These are phyloP conservation scores for Epizoanthus ramosus DNA, from an alignment of 92 coral and sea anemone species.

Conservation along the genomic window DNA sequence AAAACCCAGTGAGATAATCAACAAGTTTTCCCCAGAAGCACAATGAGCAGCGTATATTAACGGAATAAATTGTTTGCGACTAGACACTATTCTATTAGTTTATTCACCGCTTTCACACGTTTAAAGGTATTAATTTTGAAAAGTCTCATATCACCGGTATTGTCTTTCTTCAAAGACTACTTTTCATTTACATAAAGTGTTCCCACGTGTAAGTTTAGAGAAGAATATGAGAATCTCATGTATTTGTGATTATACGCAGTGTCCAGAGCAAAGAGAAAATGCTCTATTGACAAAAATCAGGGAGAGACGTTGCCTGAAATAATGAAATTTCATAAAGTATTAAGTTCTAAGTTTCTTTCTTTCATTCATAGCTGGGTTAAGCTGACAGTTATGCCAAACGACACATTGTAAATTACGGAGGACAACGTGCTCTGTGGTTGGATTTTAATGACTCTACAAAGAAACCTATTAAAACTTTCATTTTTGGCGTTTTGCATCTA, in stretches of 20 bases:
- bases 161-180: constrained; percentile 45
- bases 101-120: constrained; percentile 56
- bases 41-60: constrained; percentile 32
- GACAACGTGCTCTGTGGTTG: constrained; percentile 26
- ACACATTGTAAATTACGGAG: constrained; percentile 9
- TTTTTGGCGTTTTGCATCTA: too few species aligned
- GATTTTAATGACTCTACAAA: too few species aligned
- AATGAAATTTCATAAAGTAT: not conserved
- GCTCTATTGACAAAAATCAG: too few species aligned
- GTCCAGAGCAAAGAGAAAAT: not conserved
- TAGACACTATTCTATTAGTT: constrained; percentile 45
- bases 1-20: not conserved
- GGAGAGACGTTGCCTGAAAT: too few species aligned
- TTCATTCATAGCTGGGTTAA: not conserved
- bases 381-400: not conserved
- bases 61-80: constrained; percentile 46
- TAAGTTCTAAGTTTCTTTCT: not conserved
- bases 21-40: constrained; percentile 4
- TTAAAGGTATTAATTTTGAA: constrained; percentile 52
- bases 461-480: too few species aligned
- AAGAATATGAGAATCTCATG: not conserved
- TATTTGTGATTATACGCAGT: not conserved
- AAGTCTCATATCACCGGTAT: constrained; percentile 45
- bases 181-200: constrained; percentile 55
- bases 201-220: constrained; percentile 60